Conservation (phyloP, 2,113 vertebrate genomes). For the Sisor rabdophorus region DNA sequence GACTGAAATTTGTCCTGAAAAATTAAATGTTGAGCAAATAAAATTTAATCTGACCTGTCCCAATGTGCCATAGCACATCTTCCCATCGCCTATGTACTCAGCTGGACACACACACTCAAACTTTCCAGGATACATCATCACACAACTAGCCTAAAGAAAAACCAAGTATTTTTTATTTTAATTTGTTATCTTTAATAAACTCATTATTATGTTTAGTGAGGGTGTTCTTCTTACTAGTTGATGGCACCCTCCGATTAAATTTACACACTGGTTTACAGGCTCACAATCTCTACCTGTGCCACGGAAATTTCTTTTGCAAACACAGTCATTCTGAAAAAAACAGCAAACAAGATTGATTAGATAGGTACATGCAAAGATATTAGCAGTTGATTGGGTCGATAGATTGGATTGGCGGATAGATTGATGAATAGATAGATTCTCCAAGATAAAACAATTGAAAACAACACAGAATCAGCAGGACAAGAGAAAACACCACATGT, state of each 20-base stretch:
- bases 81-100: constrained; percentile 77
- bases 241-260: constrained; percentile 76
- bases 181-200: too few relatives aligned
- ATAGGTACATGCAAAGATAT: not conserved
- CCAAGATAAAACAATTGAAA: too few relatives aligned
- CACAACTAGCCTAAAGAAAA: constrained; percentile 69
- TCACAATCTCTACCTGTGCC: constrained; percentile 82
- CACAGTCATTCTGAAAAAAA: constrained; percentile 77
- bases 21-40: not conserved
- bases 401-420: too few relatives aligned
- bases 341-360: not conserved
- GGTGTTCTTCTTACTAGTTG: constrained; percentile 72
- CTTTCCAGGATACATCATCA: constrained; percentile 50
- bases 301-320: constrained; percentile 79
- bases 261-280: constrained; percentile 75
- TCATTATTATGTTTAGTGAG: not conserved
- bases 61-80: constrained; percentile 78
- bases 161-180: not conserved
- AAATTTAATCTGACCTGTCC: constrained; percentile 62
- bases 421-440: too few relatives aligned
- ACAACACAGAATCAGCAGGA: too few relatives aligned
- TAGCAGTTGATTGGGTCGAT: not conserved
- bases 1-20: not conserved
- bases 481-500: too few relatives aligned
- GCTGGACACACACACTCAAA: constrained; percentile 82